Percentiles rank a stretch among this genome's conserved stretches.
phyloP scores from a whole-genome alignment of 2,888 invertebrate species.

The Isoperla grammatica region DNA sequence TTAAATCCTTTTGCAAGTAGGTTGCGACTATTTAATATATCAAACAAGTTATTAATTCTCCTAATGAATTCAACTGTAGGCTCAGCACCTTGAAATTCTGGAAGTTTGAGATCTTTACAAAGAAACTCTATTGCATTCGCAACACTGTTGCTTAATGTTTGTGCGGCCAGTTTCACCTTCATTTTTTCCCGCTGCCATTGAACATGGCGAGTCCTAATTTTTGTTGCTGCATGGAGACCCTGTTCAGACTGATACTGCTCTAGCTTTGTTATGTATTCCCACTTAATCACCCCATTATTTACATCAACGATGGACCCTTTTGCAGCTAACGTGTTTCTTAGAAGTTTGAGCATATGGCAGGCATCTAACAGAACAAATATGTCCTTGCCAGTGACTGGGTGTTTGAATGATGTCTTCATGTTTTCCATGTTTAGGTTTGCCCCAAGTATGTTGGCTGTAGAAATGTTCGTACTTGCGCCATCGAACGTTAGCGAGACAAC shows the following conservation, averaged over 20 bases:
- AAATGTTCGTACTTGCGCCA: constrained; percentile 34
- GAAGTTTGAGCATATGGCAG: constrained; percentile 31
- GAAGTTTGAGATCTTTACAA: constrained; percentile 16
- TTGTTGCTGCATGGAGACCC: constrained; percentile 27
- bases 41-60: constrained; percentile 22
- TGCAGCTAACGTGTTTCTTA: constrained; percentile 27
- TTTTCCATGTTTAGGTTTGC: constrained; percentile 19
- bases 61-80: constrained; percentile 24
- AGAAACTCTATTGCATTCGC: constrained; percentile 23
- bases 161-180: constrained; percentile 8
- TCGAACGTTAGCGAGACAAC: constrained; percentile 36
- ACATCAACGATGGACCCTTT: constrained; percentile 8
- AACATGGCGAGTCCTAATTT: constrained; percentile 26
- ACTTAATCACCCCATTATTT: constrained; percentile 25
- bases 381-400: constrained; percentile 18
- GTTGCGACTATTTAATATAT: constrained; percentile 23
- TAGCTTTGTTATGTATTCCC: constrained; percentile 24
- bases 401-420: constrained; percentile 18
- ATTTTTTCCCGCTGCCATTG: constrained; percentile 7
- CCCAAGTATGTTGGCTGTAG: constrained; percentile 28
- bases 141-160: constrained; percentile 23
- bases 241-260: constrained; percentile 26
- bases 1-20: background rate
- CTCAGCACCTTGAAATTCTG: constrained; percentile 19
- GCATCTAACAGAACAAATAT: constrained; percentile 28